Conservation (phyloP, 2,797 vertebrate genomes). For the Micrastur ruficollis region DNA sequence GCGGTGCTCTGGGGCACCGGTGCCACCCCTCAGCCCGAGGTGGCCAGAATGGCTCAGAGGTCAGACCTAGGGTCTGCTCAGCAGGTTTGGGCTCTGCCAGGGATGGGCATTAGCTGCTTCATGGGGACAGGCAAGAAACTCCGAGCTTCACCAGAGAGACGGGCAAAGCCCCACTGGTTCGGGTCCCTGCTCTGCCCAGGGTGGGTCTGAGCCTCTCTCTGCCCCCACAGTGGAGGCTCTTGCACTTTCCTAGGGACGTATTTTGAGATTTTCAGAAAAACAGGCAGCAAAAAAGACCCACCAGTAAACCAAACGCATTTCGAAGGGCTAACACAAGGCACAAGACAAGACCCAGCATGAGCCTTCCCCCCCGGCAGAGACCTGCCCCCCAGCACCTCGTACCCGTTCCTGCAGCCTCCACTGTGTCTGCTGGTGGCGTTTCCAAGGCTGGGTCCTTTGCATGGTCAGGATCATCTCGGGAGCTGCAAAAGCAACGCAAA, state of each 20-base stretch:
- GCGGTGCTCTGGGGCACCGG: background rate
- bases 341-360: background rate
- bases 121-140: background rate
- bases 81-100: background rate
- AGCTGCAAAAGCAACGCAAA: background rate
- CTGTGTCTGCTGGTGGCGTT: rapidly evolving
- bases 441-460: background rate
- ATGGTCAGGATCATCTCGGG: background rate
- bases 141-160: background rate
- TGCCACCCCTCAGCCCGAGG: rapidly evolving
- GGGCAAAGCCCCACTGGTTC: background rate
- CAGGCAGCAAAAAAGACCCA: background rate
- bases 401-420: background rate
- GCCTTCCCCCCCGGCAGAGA: background rate
- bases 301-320: background rate
- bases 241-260: background rate
- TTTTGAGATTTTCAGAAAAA: background rate
- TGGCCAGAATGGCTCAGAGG: background rate
- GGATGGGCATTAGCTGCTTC: background rate
- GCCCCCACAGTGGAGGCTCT: rapidly evolving
- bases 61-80: background rate
- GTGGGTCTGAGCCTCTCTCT: background rate
- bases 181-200: too few relatives aligned
- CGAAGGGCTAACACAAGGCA: background rate
- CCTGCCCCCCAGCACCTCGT: background rate